Evolutionary conservation across 1,140 invertebrate genomes (phyloP).

Genomic region (Papilio aristodemus): DNA sequence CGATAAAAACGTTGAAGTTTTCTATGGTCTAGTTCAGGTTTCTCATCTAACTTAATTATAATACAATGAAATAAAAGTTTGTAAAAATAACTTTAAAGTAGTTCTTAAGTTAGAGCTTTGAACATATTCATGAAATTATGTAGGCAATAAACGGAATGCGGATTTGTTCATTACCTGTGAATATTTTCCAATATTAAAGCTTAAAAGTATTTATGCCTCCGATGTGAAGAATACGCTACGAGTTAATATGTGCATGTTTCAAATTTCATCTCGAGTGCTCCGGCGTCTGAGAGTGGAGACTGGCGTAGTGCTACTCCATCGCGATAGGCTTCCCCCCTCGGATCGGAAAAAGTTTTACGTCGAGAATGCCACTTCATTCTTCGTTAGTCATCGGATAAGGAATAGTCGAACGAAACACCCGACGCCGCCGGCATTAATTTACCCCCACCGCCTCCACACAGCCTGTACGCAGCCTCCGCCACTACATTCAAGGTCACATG

Average conservation of each 20-base stretch:
- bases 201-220: slow-evolving; percentile 21
- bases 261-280: slow-evolving; percentile 29
- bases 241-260: slow-evolving; percentile 30
- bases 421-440: slow-evolving; percentile 12
- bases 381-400: slow-evolving; percentile 28
- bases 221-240: not conserved
- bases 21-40: too few species aligned
- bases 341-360: slow-evolving; percentile 25
- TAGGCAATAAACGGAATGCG: not conserved
- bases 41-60: too few species aligned
- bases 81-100: not conserved
- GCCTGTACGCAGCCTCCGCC: not conserved
- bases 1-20: too few species aligned
- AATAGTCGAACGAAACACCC: slow-evolving; percentile 4
- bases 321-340: slow-evolving; percentile 6
- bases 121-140: too few species aligned
- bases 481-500: not conserved
- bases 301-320: slow-evolving; percentile 16
- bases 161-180: slow-evolving; percentile 7
- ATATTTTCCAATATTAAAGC: not conserved
- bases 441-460: not conserved
- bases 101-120: too few species aligned
- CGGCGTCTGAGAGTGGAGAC: slow-evolving; percentile 19
- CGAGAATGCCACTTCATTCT: slow-evolving; percentile 24
- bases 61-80: not conserved